Base-by-base conservation (phyloP, 1,140 invertebrate species). In the Drosophila sp. region DNA sequence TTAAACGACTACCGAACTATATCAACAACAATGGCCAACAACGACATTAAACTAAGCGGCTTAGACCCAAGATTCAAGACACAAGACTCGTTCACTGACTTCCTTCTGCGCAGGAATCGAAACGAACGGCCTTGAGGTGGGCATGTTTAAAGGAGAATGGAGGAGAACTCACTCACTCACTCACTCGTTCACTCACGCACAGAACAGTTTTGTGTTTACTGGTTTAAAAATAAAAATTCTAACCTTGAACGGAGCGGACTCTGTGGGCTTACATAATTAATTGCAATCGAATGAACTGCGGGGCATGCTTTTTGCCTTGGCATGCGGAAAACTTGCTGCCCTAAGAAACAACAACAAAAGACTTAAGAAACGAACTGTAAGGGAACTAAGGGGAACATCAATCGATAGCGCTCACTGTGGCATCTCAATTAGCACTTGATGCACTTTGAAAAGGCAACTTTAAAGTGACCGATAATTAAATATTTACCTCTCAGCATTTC, bases 401-500 rank as follows among this genome's bases (percentile, higher is more conserved):
- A 50, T 50, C 44, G 44, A 10, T 23, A 50, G 44, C 44, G 44
- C 44, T 50, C 3, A 50, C 44, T 50, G 23, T 27, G 25, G 23
- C 44, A 50, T 50, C 44, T 50, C 44, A 50, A 50, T 50, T 50
- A 50, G 25, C 44, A 50, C 44, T 50, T 50, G 23, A 50, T 50
- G 44, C 44, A 50, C 44, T 50, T 50, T 50, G 44, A 50, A 50
- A 47, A 23, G 44, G 44, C 44, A 47, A 23, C 17, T 23, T 47
- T 8, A 47, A 47, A 47, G 44, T 47, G 44, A 47, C 17, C 44
- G 17, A 47, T 47, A 47, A 47, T 47, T 47, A 17, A 50, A 50
- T 50, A 50, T 50, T 50, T 50, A 50, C 44, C 23, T 50, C 25
- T 50, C 23, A 27, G 25, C 23, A 27, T 27, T 50, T 50, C 5